Evolutionary conservation across 2,888 invertebrate species (phyloP).

Genomic region (Xylocampa areola): DNA sequence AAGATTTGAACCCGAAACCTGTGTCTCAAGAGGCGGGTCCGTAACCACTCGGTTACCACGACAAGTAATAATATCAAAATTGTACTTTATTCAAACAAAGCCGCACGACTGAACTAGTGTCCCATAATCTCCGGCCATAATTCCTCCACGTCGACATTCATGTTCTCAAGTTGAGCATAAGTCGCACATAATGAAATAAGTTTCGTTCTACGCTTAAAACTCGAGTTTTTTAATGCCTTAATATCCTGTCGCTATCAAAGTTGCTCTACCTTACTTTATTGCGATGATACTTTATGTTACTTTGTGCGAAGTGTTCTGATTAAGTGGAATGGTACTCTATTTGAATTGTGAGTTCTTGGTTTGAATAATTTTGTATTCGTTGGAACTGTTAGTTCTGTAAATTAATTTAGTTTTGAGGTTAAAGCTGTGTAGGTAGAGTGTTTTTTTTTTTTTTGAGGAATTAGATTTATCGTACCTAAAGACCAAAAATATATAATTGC

Average conservation of each 20-base stretch:
- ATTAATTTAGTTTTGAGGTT: not conserved
- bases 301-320: conserved; percentile 30
- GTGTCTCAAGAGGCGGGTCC: too few species aligned
- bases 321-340: conserved; percentile 16
- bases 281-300: conserved; percentile 31
- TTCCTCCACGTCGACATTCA: conserved; percentile 56
- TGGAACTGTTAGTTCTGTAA: not conserved
- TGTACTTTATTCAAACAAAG: not conserved
- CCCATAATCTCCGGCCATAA: conserved; percentile 47
- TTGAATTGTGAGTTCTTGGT: conserved; percentile 6
- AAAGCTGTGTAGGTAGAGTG: too few species aligned
- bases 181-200: conserved; percentile 67
- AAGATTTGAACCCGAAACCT: too few species aligned
- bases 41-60: too few species aligned
- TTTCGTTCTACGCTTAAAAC: conserved; percentile 53
- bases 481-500: too few species aligned
- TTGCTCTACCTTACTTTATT: conserved; percentile 45
- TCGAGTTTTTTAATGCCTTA: conserved; percentile 59
- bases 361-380: not conserved
- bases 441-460: too few species aligned
- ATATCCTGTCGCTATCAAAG: conserved; percentile 56
- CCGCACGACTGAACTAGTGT: conserved; percentile 23
- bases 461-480: too few species aligned
- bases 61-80: too few species aligned
- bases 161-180: conserved; percentile 57